Conservation (phyloP, 2,797 vertebrate genomes). For the Momotus momota region DNA sequence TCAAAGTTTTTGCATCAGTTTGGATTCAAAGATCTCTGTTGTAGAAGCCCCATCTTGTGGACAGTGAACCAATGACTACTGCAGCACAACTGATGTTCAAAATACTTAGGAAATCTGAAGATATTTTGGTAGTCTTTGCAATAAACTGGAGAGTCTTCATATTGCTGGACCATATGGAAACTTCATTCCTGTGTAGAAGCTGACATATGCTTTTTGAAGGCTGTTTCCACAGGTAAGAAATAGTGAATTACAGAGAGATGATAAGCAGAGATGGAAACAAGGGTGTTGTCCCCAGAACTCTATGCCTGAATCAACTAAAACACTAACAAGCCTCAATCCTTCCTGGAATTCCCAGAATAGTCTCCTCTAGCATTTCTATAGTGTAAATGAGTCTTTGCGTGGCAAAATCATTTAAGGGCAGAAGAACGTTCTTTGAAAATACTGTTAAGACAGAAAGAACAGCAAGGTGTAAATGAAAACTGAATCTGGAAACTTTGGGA, state of each 20-base stretch:
- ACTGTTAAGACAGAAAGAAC: background rate
- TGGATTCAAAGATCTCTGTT: conserved; percentile 11
- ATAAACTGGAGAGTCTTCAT: background rate
- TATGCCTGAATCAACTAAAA: background rate
- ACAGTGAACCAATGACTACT: conserved; percentile 36
- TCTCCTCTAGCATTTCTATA: background rate
- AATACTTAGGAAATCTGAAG: background rate
- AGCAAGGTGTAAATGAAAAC: background rate
- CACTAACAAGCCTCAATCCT: background rate
- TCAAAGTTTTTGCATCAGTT: background rate
- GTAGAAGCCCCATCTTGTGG: conserved; percentile 75
- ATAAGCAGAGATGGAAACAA: background rate
- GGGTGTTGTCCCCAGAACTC: background rate
- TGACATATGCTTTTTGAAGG: background rate
- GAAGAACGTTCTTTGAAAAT: background rate
- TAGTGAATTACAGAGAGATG: background rate
- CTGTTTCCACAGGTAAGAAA: background rate
- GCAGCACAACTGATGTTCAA: background rate
- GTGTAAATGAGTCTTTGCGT: background rate
- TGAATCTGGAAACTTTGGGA: background rate
- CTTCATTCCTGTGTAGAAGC: background rate
- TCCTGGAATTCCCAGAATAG: background rate
- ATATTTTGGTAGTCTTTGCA: background rate
- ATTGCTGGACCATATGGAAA: background rate
- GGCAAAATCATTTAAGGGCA: background rate